phyloP scores from a whole-genome alignment of 2,797 vertebrate species.

The Mus caroli region DNA sequence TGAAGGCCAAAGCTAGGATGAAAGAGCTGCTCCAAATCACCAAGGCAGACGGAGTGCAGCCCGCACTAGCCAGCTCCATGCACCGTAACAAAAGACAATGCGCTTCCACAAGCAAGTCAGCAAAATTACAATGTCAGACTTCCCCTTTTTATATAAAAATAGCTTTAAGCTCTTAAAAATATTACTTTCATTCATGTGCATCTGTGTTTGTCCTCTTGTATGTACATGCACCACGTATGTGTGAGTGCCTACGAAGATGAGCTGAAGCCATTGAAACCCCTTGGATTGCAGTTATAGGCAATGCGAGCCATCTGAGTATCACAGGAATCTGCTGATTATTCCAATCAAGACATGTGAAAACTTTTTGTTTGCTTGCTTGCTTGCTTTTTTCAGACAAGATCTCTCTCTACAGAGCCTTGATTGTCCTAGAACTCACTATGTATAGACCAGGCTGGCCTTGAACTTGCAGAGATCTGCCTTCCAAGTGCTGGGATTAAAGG shows the following conservation, averaged over 20 bases:
- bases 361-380: neutral
- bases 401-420: neutral
- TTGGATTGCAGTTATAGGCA: neutral
- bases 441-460: neutral
- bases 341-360: constrained; percentile 18
- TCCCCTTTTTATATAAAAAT: neutral
- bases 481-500: neutral
- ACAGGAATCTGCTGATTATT: neutral
- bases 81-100: neutral
- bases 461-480: neutral
- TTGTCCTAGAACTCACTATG: neutral
- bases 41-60: neutral
- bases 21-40: neutral
- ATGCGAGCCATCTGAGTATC: neutral
- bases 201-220: neutral
- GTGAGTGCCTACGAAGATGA: neutral
- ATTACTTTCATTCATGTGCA: neutral
- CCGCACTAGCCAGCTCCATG: neutral
- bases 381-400: neutral
- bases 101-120: neutral
- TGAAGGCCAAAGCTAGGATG: neutral
- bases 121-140: neutral
- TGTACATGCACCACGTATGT: neutral
- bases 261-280: neutral
- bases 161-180: neutral